A percentile compares a stretch with the other conserved stretches of the same genome.
phyloP scores from a whole-genome alignment of 2,113 vertebrate species.

The Xenotilapia flavipinnis region DNA sequence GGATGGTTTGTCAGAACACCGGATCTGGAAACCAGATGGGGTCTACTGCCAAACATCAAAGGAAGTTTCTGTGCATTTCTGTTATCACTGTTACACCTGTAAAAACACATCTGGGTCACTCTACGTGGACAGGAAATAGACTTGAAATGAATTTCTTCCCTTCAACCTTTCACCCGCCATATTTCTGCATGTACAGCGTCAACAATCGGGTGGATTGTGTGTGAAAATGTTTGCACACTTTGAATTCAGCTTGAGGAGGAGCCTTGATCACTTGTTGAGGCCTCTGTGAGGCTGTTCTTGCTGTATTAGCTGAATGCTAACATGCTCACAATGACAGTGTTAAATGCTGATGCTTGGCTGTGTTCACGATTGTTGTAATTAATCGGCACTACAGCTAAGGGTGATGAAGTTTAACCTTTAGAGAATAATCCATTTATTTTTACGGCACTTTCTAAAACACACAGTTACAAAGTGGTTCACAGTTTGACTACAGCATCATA shows the following conservation, averaged over 20 bases:
- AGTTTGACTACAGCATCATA: not conserved
- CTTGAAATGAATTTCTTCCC: not conserved
- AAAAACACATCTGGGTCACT: not conserved
- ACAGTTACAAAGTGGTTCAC: not conserved
- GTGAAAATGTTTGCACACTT: not conserved
- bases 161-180: not conserved
- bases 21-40: not conserved
- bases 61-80: not conserved
- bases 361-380: not conserved
- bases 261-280: not conserved
- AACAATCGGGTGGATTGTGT: not conserved
- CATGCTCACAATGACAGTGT: not conserved
- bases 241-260: not conserved
- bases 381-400: not conserved
- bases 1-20: not conserved
- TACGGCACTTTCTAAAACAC: not conserved
- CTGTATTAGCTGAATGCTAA: not conserved
- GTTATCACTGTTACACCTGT: not conserved
- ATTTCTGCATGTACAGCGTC: not conserved
- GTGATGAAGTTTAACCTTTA: not conserved
- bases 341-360: not conserved
- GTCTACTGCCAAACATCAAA: not conserved
- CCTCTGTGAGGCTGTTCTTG: not conserved
- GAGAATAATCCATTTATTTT: not conserved
- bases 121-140: not conserved